Percentiles rank a stretch among this genome's conserved stretches.
Conservation (phyloP, 2,888 invertebrate genomes). For the Rotaria socialis region DNA sequence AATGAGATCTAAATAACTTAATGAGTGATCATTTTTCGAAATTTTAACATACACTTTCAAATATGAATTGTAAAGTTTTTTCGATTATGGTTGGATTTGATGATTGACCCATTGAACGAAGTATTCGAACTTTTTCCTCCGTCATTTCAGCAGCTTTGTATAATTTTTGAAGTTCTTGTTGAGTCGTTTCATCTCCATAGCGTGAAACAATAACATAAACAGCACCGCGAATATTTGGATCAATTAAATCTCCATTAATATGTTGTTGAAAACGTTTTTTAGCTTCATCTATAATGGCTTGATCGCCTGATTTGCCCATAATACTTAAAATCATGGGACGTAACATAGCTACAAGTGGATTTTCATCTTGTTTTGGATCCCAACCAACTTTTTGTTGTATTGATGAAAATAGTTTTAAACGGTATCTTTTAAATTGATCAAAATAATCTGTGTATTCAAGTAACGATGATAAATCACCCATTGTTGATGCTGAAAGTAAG, state of each 20-base stretch:
- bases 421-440: constrained; percentile 36
- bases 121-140: constrained; percentile 39
- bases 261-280: constrained; percentile 25
- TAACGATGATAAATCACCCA: constrained; percentile 34
- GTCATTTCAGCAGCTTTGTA: constrained; percentile 21
- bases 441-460: constrained; percentile 32
- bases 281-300: constrained; percentile 37
- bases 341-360: not conserved
- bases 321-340: constrained; percentile 2
- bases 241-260: constrained; percentile 31
- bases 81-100: not conserved
- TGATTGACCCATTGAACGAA: constrained; percentile 8
- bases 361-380: constrained; percentile 34
- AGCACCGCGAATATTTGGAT: constrained; percentile 40
- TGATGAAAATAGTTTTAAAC: not conserved
- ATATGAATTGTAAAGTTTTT: constrained; percentile 12
- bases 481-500: not conserved
- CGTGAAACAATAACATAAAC: constrained; percentile 39
- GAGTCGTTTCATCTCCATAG: constrained; percentile 36
- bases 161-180: constrained; percentile 25
- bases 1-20: no score
- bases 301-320: constrained; percentile 40
- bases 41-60: not conserved
- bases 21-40: no score
- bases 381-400: constrained; percentile 27